A percentile compares a stretch with the other conserved stretches of the same genome.
Conservation (phyloP, 2,797 vertebrate genomes). For the Etheostoma nigrum region DNA sequence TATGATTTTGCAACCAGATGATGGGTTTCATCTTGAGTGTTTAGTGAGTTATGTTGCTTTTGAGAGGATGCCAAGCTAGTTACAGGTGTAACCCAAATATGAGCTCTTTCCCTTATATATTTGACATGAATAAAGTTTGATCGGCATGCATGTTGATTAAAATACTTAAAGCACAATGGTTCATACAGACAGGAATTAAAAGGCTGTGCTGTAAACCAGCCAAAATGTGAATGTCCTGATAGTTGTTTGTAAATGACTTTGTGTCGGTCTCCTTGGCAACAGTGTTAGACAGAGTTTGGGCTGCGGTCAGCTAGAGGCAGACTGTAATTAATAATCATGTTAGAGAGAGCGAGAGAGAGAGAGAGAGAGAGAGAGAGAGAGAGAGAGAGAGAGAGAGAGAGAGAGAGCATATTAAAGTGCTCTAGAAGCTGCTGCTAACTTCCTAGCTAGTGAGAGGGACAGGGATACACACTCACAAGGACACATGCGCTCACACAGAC, state of each 20-base stretch:
- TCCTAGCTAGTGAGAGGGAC: conserved; percentile 62
- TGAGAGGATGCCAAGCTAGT: conserved; percentile 35
- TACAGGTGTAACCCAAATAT: conserved; percentile 32
- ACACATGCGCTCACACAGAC: neutral
- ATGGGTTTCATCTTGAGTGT: conserved; percentile 50
- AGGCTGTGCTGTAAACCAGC: conserved; percentile 4
- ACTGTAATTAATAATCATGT: conserved; percentile 86
- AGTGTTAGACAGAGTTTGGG: conserved; percentile 63
- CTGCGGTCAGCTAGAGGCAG: conserved; percentile 69
- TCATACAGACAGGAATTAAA: neutral
- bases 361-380: conserved; percentile 73
- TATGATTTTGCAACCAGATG: conserved; percentile 56
- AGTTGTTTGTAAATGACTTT: conserved; percentile 64
- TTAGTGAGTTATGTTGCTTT: conserved; percentile 35
- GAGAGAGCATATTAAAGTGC: conserved; percentile 71
- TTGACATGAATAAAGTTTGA: conserved; percentile 24
- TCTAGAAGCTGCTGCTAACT: conserved; percentile 67
- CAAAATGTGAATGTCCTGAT: conserved; percentile 32
- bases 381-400: conserved; percentile 69
- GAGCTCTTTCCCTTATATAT: conserved; percentile 13
- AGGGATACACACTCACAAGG: conserved; percentile 42
- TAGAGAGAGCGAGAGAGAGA: conserved; percentile 72
- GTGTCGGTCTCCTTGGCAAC: conserved; percentile 73
- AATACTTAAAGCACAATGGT: conserved; percentile 8
- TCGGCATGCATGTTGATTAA: conserved; percentile 21